Percentiles rank a stretch among this genome's conserved stretches.
Evolutionary conservation across 2,113 vertebrate species (phyloP).

Genomic region (Melozone crissalis): DNA sequence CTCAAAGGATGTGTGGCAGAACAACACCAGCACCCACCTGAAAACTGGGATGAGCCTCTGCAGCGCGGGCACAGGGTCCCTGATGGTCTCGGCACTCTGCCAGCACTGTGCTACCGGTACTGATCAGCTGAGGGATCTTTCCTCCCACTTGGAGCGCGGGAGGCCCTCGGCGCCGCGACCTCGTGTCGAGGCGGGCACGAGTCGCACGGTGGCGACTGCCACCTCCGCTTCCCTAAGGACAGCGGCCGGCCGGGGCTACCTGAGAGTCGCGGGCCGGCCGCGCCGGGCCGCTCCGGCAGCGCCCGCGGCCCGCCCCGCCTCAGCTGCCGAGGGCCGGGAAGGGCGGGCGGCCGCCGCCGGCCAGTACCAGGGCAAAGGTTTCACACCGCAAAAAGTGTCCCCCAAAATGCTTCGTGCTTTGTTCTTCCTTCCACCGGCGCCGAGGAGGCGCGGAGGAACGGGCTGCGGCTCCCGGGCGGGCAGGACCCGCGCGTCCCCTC

Average conservation of each 20-base stretch:
- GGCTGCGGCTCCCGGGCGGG: neutral
- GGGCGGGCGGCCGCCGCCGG: neutral
- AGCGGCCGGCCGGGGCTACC: neutral
- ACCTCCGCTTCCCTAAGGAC: neutral
- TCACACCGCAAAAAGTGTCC: neutral
- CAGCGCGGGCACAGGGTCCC: neutral
- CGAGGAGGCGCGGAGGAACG: too few relatives aligned
- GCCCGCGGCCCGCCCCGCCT: neutral
- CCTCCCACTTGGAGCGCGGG: neutral
- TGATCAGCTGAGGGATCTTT: neutral
- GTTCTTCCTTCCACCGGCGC: neutral
- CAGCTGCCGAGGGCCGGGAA: neutral
- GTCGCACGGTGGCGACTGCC: neutral
- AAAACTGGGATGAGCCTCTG: neutral
- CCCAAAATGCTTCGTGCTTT: neutral
- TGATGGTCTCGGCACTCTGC: neutral
- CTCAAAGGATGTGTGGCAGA: neutral
- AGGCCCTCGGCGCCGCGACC: neutral
- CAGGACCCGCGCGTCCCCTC: neutral
- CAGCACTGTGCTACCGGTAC: neutral
- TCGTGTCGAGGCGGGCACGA: neutral
- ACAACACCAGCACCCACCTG: neutral
- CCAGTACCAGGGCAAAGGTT: rapidly evolving
- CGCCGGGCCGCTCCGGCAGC: neutral
- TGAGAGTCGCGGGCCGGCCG: neutral